phyloP scores from a whole-genome alignment of 2,797 vertebrate species.

The Falco peregrinus region DNA sequence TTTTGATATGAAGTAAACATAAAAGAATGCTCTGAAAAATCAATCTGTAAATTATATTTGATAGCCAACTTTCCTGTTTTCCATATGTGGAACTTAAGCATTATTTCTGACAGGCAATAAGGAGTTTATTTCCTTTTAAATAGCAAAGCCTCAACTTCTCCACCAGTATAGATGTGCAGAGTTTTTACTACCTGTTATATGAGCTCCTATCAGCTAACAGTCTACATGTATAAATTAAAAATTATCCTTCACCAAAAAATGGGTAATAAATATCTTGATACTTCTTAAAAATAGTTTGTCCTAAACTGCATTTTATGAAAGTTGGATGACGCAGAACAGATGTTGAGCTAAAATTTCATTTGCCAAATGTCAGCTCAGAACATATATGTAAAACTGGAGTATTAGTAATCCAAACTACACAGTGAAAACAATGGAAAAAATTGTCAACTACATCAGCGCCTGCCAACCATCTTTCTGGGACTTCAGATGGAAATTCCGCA shows the following conservation, averaged over 20 bases:
- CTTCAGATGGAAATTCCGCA: neutral
- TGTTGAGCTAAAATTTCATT: conserved; percentile 19
- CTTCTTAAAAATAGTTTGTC: neutral
- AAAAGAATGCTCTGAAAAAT: neutral
- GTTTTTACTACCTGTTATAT: neutral
- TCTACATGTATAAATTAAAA: neutral
- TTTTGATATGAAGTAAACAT: neutral
- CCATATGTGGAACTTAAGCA: neutral
- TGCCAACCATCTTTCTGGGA: neutral
- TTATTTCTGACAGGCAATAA: neutral
- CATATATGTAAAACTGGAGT: neutral
- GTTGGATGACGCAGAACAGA: conserved; percentile 14
- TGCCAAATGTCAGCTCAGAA: conserved; percentile 20
- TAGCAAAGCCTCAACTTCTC: neutral
- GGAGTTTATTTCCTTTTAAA: neutral
- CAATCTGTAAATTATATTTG: neutral
- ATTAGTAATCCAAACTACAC: neutral
- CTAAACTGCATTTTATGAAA: conserved; percentile 16
- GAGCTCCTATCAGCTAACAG: neutral
- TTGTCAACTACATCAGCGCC: neutral
- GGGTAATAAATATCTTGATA: neutral
- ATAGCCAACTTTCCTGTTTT: neutral
- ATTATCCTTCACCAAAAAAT: neutral
- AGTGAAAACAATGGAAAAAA: conserved; percentile 7
- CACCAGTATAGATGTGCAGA: neutral